Evolutionary conservation across 64 coral and sea anemone genomes (phyloP).

Genomic region (Stichodactyla mertensii): DNA sequence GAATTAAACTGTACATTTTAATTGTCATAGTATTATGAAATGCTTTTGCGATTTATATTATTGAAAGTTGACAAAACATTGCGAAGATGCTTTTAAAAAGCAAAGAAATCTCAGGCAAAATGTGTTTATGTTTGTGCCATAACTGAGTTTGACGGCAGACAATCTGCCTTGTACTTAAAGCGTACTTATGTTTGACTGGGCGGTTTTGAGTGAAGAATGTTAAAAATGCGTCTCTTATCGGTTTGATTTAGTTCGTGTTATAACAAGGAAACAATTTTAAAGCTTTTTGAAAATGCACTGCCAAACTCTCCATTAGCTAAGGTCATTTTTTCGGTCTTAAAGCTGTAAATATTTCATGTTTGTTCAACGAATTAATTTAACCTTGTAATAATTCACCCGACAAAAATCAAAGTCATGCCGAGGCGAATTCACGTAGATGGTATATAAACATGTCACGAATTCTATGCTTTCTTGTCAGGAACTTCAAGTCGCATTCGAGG

Average conservation of each 20-base stretch:
- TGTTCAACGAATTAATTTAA: neutral
- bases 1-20: too few relatives aligned
- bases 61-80: too few relatives aligned
- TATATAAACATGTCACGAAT: conserved; percentile 3
- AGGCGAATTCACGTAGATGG: neutral
- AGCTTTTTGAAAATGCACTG: neutral
- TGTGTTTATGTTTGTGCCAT: too few relatives aligned
- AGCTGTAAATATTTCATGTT: neutral
- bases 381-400: neutral
- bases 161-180: neutral
- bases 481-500: conserved; percentile 5
- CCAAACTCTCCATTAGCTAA: neutral
- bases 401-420: neutral
- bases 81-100: too few relatives aligned
- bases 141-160: too few relatives aligned
- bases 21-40: too few relatives aligned
- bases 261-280: neutral
- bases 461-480: conserved; percentile 21
- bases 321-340: neutral
- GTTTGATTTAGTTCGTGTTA: neutral
- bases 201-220: neutral
- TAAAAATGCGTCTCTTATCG: neutral
- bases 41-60: too few relatives aligned
- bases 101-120: too few relatives aligned
- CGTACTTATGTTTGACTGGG: neutral